Percentiles rank a stretch among this genome's conserved stretches.
Evolutionary conservation across 2,113 vertebrate species (phyloP).

Genomic region (Natator depressus): DNA sequence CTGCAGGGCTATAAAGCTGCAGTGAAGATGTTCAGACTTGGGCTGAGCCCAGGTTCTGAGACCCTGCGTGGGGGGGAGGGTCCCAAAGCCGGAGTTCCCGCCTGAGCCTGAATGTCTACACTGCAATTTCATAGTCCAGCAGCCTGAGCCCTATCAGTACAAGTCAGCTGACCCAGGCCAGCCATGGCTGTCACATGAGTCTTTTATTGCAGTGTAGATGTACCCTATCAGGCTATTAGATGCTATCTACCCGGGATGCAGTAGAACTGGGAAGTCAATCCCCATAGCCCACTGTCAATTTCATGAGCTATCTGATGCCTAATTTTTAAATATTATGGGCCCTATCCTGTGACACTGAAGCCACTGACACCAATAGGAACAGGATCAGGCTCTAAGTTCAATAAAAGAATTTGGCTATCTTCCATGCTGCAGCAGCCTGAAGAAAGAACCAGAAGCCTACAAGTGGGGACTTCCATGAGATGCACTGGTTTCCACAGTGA

Average conservation of each 20-base stretch:
- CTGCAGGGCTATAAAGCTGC: neutral
- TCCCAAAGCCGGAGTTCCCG: no score
- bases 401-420: conserved; percentile 25
- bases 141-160: neutral
- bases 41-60: no score
- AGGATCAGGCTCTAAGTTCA: neutral
- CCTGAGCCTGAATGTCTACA: no score
- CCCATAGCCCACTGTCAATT: neutral
- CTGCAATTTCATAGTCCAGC: no score
- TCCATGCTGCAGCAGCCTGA: conserved; percentile 9
- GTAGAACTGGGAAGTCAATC: neutral
- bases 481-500: neutral
- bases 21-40: no score
- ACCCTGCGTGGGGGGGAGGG: no score
- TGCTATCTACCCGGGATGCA: neutral
- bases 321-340: neutral
- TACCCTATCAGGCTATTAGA: neutral
- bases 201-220: neutral
- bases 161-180: neutral
- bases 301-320: neutral
- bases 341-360: neutral
- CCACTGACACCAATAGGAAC: accelerated
- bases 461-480: conserved; percentile 39
- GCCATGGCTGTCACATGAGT: neutral
- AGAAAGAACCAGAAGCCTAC: conserved; percentile 6